Conservation (phyloP, 2,888 invertebrate genomes). For the Ellobium chinense region DNA sequence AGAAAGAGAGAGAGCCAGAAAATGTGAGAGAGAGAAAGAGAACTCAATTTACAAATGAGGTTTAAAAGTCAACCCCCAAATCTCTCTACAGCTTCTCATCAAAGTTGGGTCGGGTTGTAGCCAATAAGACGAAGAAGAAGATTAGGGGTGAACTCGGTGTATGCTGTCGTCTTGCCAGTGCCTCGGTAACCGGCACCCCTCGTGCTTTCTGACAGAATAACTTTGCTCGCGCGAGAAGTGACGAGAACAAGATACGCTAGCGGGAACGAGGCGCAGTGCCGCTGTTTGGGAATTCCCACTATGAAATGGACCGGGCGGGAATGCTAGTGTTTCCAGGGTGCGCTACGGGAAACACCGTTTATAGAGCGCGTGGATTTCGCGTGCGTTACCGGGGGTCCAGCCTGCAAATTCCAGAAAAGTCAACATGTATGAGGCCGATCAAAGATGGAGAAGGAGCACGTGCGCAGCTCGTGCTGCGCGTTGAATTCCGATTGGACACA, state of each 20-base stretch:
- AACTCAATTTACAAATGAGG: too few relatives aligned
- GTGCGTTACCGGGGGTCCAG: background rate
- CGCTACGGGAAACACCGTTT: slow-evolving; percentile 30
- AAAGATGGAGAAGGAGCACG: slow-evolving; percentile 25
- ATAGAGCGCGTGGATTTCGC: background rate
- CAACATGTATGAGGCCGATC: slow-evolving; percentile 18
- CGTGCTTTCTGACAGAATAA: background rate
- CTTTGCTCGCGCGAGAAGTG: background rate
- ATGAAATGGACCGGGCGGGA: slow-evolving; percentile 19
- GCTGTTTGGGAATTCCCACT: slow-evolving; percentile 2
- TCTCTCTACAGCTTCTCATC: too few relatives aligned
- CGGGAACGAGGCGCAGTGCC: background rate
- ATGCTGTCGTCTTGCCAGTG: too few relatives aligned
- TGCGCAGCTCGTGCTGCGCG: slow-evolving; percentile 23
- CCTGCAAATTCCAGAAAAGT: slow-evolving; percentile 19
- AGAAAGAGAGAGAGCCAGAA: too few relatives aligned
- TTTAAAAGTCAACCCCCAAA: too few relatives aligned
- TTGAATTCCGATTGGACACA: slow-evolving; percentile 17
- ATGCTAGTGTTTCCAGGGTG: background rate
- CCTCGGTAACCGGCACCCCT: background rate
- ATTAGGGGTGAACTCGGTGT: background rate
- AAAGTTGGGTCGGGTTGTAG: too few relatives aligned
- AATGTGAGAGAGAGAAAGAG: too few relatives aligned
- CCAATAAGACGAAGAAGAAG: too few relatives aligned
- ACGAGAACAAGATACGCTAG: background rate